phyloP scores from a whole-genome alignment of 2,888 invertebrate species.

The Dasypolia templi region DNA sequence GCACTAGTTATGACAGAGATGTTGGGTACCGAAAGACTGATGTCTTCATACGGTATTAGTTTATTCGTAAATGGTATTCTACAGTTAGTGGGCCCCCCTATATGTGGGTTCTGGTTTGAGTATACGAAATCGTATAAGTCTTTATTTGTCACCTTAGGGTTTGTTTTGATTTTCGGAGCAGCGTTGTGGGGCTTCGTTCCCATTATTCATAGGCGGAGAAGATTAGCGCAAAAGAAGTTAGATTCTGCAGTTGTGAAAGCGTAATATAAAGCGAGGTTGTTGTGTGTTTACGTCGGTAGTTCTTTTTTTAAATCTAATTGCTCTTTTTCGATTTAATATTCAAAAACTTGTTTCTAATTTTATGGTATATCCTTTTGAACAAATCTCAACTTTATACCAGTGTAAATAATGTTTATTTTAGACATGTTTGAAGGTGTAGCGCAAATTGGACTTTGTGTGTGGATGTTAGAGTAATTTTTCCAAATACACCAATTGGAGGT shows the following conservation, averaged over 20 bases:
- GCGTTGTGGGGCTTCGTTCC: constrained; percentile 94
- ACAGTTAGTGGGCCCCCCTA: constrained; percentile 95
- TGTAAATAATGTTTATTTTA: neutral
- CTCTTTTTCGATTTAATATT: neutral
- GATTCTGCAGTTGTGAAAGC: constrained; percentile 68
- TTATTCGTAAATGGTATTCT: constrained; percentile 95
- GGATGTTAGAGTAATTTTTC: neutral
- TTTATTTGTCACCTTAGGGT: constrained; percentile 93
- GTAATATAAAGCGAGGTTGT: constrained; percentile 63
- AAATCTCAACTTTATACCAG: neutral
- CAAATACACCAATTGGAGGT: neutral
- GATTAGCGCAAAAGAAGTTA: constrained; percentile 68
- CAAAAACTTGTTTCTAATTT: neutral
- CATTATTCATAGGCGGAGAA: constrained; percentile 89
- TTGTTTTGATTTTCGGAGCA: constrained; percentile 93
- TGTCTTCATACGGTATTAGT: constrained; percentile 96
- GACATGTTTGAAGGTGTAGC: neutral
- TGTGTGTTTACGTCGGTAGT: constrained; percentile 16
- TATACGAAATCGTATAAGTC: constrained; percentile 92
- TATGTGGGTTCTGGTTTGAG: constrained; percentile 94
- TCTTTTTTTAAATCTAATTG: constrained; percentile 8
- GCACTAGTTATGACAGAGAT: constrained; percentile 97
- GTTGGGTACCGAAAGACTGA: constrained; percentile 95
- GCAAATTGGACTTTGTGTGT: neutral
- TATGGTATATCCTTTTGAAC: neutral